Evolutionary conservation across 2,113 vertebrate genomes (phyloP), one percentile per base, ranked within the genome.

Genomic region (Pantherophis guttatus): DNA sequence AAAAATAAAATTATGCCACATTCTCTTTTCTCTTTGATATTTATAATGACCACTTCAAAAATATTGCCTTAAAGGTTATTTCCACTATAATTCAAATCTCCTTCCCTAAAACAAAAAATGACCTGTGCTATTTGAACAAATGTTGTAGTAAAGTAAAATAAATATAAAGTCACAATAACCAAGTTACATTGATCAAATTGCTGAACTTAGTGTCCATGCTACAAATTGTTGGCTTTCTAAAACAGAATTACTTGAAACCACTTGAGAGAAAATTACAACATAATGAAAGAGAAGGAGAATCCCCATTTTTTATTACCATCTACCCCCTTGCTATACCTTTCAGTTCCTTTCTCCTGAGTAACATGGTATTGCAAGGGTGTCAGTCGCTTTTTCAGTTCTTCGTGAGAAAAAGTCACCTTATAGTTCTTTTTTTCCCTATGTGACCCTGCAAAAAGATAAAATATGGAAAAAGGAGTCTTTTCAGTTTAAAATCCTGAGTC

Each of bases 261-360:
- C 8, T 81, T 8, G 91, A 58, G 8, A 95, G 19, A 91, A 96
- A 94, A 94, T 3, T 33, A 17, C 33, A 91, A 57, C 19, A 92
- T 91, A 58, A 90, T n/a, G 33, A 89, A n/a, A 1, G 6, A 52
- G n/a, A 6, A 53, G 85, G 86, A 94, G 93, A 92, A 91, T 89
- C 29, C 95, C 70, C 87, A 86, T 92, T 2, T n/a, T 92, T 88
- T 92, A 89, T 62, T 89, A 3, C 13, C 94, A 94, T 94, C 89
- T 81, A 96, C 91, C 2, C 0, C 96, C 88, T 91, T 70, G 91
- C 94, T 96, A 97, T 97, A 99, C 99, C 99, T 99, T 97, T 99
- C 99, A 0, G 99, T 99, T 88, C 99, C 99, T 96, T 98, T 98
- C 96, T 99, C 98, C 98, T 99, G 99, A 96, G 99, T 99, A 90